These are phyloP conservation scores for Poeciliopsis paucimaculata DNA, from an alignment of 2,797 vertebrate genomes.

Conservation along the genomic window DNA sequence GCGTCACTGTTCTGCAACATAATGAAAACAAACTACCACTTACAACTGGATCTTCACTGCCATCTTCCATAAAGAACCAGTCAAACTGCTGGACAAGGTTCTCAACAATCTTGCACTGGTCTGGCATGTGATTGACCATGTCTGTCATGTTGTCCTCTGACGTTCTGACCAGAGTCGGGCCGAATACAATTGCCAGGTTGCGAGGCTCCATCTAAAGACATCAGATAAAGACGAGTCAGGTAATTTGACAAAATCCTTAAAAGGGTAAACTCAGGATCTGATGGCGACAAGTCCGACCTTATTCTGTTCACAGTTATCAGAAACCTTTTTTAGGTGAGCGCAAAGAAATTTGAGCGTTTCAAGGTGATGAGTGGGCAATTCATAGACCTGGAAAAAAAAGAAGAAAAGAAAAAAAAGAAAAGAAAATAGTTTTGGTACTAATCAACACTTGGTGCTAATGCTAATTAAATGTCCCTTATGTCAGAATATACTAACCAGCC, in stretches of 20 bases:
- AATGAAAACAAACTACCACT: slow-evolving; percentile 65
- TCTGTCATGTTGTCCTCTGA: slow-evolving; percentile 99
- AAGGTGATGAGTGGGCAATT: slow-evolving; percentile 94
- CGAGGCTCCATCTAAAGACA: slow-evolving; percentile 94
- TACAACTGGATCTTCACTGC: slow-evolving; percentile 92
- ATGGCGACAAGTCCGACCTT: slow-evolving; percentile 82
- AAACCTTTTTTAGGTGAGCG: slow-evolving; percentile 93
- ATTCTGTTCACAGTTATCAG: slow-evolving; percentile 97
- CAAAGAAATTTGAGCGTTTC: slow-evolving; percentile 98
- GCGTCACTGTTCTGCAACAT: too few relatives aligned
- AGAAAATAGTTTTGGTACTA: slow-evolving; percentile 8
- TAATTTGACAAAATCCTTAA: slow-evolving; percentile 16
- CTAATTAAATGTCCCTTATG: not conserved
- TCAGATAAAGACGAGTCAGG: not conserved
- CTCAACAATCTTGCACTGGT: slow-evolving; percentile 99
- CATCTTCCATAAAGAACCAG: slow-evolving; percentile 98
- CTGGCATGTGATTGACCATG: slow-evolving; percentile 99
- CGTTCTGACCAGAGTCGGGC: slow-evolving; percentile 96
- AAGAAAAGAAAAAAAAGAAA: slow-evolving; percentile 2
- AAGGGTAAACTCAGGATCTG: slow-evolving; percentile 6
- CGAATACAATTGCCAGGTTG: slow-evolving; percentile 97
- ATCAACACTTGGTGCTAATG: not conserved
- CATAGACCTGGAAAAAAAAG: slow-evolving; percentile 81
- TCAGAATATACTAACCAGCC: slow-evolving; percentile 85
- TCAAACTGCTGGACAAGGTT: slow-evolving; percentile 98